Conservation (phyloP, 2,888 invertebrate genomes). For the Thera britannica region DNA sequence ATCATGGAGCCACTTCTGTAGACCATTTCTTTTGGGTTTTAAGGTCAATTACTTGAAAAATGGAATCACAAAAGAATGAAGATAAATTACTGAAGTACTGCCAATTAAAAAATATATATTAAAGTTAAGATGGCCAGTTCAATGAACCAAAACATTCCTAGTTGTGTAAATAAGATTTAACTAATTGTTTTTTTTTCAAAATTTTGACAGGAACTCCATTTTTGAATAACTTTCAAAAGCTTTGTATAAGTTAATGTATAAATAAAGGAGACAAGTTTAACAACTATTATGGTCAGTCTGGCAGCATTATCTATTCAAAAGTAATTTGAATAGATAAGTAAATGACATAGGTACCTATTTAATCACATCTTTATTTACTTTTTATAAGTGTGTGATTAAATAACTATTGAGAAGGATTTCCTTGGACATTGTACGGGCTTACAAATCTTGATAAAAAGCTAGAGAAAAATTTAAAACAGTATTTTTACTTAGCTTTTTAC, state of each 20-base stretch:
- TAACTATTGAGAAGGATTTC: not conserved
- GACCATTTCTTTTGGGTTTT: constrained; percentile 26
- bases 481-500: too few species aligned
- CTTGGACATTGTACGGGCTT: too few species aligned
- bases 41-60: constrained; percentile 11
- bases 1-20: constrained; percentile 33
- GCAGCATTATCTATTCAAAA: not conserved
- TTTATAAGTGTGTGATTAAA: not conserved
- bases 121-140: not conserved
- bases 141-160: constrained; percentile 21
- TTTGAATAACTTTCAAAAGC: not conserved
- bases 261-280: not conserved
- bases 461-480: too few species aligned
- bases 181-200: not conserved
- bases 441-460: too few species aligned
- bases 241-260: too few species aligned
- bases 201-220: not conserved
- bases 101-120: not conserved
- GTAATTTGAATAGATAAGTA: constrained; percentile 5
- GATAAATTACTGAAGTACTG: constrained; percentile 3
- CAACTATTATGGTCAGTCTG: not conserved
- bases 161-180: not conserved
- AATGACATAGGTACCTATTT: not conserved
- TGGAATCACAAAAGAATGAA: not conserved
- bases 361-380: not conserved